Conservation (phyloP, 1,140 invertebrate species). For the Apis mellifera region Amel_HAv3.1 CM009935.2:13714001-13714500, state of each 20-base stretch:
- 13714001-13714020: background rate
- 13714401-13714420: background rate
- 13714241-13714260: background rate
- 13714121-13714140: background rate
- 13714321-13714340: background rate
- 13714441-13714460: background rate
- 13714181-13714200: slow-evolving; percentile 22
- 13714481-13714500: background rate
- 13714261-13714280: background rate
- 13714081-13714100: slow-evolving; percentile 10
- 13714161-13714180: slow-evolving; percentile 21
- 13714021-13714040: background rate
- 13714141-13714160: background rate
- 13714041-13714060: background rate
- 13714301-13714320: background rate
- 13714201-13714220: background rate
- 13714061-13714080: background rate
- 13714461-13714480: background rate
- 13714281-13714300: background rate
- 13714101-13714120: background rate
- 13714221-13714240: background rate
- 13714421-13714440: background rate
- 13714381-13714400: background rate
- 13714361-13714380: background rate
- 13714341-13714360: no score